phyloP scores from a whole-genome alignment of 2,888 invertebrate genomes.

The Callyntrura guangdongensis region DNA sequence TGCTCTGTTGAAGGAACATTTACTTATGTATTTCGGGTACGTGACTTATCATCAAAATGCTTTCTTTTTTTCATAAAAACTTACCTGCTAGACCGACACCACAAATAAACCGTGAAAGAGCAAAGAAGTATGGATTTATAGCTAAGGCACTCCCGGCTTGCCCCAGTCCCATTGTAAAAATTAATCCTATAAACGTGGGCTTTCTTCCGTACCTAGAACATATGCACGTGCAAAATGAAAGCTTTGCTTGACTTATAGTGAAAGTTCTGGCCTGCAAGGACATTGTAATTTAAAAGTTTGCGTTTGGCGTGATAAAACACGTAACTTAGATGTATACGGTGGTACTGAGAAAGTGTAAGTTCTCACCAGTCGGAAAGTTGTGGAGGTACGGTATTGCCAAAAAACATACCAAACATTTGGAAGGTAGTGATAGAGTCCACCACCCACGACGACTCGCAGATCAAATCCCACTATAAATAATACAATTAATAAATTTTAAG shows the following conservation, averaged over 20 bases:
- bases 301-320: not conserved
- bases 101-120: constrained; percentile 78
- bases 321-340: not conserved
- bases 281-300: not conserved
- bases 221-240: not conserved
- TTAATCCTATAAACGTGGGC: constrained; percentile 78
- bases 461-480: constrained; percentile 79
- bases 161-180: constrained; percentile 80
- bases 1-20: no score
- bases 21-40: no score
- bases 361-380: constrained; percentile 81
- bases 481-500: not conserved
- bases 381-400: constrained; percentile 81
- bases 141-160: constrained; percentile 78
- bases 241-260: not conserved
- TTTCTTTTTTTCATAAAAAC: not conserved
- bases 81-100: constrained; percentile 78
- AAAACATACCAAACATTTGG: constrained; percentile 84
- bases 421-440: constrained; percentile 80
- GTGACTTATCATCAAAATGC: no score
- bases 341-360: not conserved
- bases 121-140: constrained; percentile 80
- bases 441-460: constrained; percentile 82
- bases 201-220: constrained; percentile 81
- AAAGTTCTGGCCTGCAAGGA: not conserved